Percentiles rank a stretch among this genome's conserved stretches.
phyloP scores from a whole-genome alignment of 1,140 invertebrate species.

The Cydia fagiglandana region DNA sequence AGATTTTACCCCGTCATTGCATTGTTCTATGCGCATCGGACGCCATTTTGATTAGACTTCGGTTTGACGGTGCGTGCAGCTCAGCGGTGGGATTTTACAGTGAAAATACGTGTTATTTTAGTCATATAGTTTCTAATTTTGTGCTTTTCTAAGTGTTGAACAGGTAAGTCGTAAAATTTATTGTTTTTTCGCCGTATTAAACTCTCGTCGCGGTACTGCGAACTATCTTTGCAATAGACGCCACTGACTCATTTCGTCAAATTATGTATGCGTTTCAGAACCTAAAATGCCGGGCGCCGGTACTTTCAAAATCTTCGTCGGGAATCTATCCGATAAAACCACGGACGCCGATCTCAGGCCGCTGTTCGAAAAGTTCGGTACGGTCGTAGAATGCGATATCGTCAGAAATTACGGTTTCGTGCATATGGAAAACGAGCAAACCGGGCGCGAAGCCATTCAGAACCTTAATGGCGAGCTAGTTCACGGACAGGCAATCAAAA shows the following conservation, averaged over 20 bases:
- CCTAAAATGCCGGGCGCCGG: slow-evolving; percentile 90
- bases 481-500: slow-evolving; percentile 93
- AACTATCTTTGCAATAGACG: slow-evolving; percentile 58
- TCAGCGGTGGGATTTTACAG: slow-evolving; percentile 38
- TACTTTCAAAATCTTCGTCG: slow-evolving; percentile 97
- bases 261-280: slow-evolving; percentile 79
- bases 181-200: slow-evolving; percentile 35
- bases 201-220: slow-evolving; percentile 43
- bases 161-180: slow-evolving; percentile 52
- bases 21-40: neutral
- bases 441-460: slow-evolving; percentile 94
- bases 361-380: slow-evolving; percentile 96
- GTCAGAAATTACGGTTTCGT: slow-evolving; percentile 99
- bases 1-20: slow-evolving; percentile 13
- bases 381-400: slow-evolving; percentile 97
- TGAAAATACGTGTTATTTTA: slow-evolving; percentile 40
- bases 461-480: slow-evolving; percentile 93
- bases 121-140: slow-evolving; percentile 43
- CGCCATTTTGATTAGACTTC: slow-evolving; percentile 30
- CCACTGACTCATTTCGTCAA: slow-evolving; percentile 76
- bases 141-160: slow-evolving; percentile 39
- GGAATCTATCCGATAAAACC: slow-evolving; percentile 95
- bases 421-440: slow-evolving; percentile 96
- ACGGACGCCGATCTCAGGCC: slow-evolving; percentile 91
- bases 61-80: slow-evolving; percentile 38